Evolutionary conservation across 2,113 vertebrate species (phyloP).

Genomic region (Chroicocephalus ridibundus): DNA sequence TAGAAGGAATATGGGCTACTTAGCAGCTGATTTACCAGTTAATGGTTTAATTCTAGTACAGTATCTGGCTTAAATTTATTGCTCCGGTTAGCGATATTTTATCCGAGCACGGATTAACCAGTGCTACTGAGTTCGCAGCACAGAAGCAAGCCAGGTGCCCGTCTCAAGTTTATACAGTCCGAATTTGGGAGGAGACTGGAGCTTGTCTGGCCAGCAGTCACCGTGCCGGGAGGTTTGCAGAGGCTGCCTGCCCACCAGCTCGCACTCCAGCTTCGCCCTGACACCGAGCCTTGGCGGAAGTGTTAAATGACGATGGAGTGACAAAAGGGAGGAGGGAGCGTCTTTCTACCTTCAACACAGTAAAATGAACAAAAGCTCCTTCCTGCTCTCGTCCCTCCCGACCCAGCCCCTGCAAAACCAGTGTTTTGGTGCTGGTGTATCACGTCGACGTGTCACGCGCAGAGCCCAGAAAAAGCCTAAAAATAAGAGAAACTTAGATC

Average conservation of each 20-base stretch:
- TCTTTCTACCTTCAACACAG: neutral
- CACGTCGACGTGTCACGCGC: accelerated
- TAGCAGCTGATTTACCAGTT: neutral
- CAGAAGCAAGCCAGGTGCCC: neutral
- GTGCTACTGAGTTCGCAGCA: neutral
- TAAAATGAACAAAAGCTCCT: neutral
- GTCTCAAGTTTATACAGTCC: accelerated
- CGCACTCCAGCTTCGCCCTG: neutral
- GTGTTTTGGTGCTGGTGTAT: neutral
- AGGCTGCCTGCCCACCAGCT: neutral
- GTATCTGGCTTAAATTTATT: neutral
- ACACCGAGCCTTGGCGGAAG: neutral
- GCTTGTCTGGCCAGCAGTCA: neutral
- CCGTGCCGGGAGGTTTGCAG: neutral
- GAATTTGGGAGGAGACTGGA: neutral
- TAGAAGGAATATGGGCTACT: neutral
- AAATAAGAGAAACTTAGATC: neutral
- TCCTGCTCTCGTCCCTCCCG: neutral
- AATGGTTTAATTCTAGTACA: neutral
- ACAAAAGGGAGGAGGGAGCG: neutral
- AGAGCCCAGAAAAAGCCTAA: neutral
- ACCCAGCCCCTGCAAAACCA: neutral
- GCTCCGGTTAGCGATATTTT: neutral
- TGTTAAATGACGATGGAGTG: neutral
- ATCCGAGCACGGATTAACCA: neutral